Evolutionary conservation across 2,888 invertebrate genomes (phyloP).

Genomic region (Allygus modestus): DNA sequence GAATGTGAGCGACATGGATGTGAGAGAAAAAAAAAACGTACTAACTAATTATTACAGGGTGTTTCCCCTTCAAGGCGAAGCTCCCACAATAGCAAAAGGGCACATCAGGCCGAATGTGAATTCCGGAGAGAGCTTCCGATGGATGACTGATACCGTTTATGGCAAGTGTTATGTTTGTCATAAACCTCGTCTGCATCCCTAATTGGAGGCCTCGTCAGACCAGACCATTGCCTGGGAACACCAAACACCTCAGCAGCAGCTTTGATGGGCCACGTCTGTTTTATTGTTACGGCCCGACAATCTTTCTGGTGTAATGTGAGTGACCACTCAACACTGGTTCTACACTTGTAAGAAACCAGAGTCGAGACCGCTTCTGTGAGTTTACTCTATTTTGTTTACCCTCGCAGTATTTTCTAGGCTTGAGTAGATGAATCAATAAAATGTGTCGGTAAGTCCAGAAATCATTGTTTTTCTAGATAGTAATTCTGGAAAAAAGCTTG

Average conservation of each 20-base stretch:
- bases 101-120: background rate
- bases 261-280: slow-evolving; percentile 17
- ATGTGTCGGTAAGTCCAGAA: too few relatives aligned
- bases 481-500: too few relatives aligned
- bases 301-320: background rate
- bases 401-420: too few relatives aligned
- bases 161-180: slow-evolving; percentile 53
- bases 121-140: slow-evolving; percentile 15
- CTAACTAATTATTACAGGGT: too few relatives aligned
- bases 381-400: too few relatives aligned
- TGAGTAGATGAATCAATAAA: too few relatives aligned
- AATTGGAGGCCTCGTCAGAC: background rate
- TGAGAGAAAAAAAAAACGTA: too few relatives aligned
- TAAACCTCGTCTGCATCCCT: slow-evolving; percentile 35
- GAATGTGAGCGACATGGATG: too few relatives aligned
- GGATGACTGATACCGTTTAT: slow-evolving; percentile 54
- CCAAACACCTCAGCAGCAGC: background rate
- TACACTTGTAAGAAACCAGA: background rate
- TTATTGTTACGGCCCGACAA: slow-evolving; percentile 2
- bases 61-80: background rate
- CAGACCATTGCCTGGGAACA: slow-evolving; percentile 7
- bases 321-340: background rate
- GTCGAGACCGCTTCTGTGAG: too few relatives aligned
- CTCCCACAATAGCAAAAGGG: background rate
- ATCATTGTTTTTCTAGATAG: too few relatives aligned